Conservation (phyloP, 2,113 vertebrate species). For the Hippocampus mohnikei region DNA sequence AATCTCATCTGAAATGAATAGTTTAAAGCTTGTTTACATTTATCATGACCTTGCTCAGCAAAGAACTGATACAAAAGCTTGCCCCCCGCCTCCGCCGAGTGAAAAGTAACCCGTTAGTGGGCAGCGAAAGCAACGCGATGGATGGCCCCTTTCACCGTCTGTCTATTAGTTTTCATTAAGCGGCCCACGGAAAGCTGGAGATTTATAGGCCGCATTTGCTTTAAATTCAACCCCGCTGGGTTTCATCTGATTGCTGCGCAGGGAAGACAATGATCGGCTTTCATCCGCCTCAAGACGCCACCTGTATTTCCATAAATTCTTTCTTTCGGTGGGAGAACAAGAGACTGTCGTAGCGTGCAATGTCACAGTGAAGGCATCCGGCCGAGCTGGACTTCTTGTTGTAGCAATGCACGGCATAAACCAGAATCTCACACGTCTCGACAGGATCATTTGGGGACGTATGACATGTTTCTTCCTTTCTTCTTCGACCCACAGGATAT, state of each 20-base stretch:
- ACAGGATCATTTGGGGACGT: conserved; percentile 38
- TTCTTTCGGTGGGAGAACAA: conserved; percentile 46
- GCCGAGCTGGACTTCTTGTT: conserved; percentile 52
- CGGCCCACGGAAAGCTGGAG: conserved; percentile 58
- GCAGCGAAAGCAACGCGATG: conserved; percentile 61
- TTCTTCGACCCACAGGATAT: background rate
- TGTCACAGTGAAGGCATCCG: conserved; percentile 56
- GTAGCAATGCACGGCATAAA: conserved; percentile 43
- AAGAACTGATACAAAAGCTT: conserved; percentile 42
- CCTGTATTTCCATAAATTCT: conserved; percentile 69
- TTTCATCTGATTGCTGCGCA: conserved; percentile 65
- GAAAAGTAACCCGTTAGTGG: conserved; percentile 48
- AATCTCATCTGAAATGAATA: conserved; percentile 19
- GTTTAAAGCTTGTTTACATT: conserved; percentile 51
- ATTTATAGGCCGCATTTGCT: conserved; percentile 74
- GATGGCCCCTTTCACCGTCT: conserved; percentile 62
- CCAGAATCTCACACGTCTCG: conserved; percentile 47
- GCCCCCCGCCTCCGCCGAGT: conserved; percentile 25
- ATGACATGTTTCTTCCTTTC: background rate
- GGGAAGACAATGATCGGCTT: conserved; percentile 66
- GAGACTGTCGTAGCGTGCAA: conserved; percentile 58
- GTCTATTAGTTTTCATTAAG: conserved; percentile 78
- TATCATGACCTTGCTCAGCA: conserved; percentile 32
- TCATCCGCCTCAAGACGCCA: conserved; percentile 53
- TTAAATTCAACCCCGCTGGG: conserved; percentile 69